These are phyloP conservation scores for Glandiceps talaboti DNA, from an alignment of 53 echinoderm and acorn worm genomes.

Conservation along the genomic window DNA sequence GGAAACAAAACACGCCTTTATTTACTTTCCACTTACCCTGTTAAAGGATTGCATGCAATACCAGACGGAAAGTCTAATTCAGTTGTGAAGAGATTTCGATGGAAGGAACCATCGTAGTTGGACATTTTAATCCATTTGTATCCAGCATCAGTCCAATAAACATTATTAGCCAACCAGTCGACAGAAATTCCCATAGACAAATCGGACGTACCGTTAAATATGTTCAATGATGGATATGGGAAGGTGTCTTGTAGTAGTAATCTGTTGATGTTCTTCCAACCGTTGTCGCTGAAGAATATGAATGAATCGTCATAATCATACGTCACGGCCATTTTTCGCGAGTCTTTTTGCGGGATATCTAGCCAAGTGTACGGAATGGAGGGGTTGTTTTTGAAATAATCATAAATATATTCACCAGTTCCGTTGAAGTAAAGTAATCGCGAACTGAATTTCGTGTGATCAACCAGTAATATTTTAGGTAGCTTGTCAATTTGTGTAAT, in stretches of 20 bases:
- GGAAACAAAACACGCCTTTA: no score
- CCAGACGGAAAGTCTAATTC: conserved; percentile 55
- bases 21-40: conserved; percentile 66
- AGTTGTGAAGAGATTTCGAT: conserved; percentile 21
- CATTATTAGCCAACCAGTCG: conserved; percentile 62
- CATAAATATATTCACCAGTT: no score
- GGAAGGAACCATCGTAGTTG: conserved; percentile 30
- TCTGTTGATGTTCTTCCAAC: conserved; percentile 26
- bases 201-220: conserved; percentile 40
- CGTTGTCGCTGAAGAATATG: conserved; percentile 47
- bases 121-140: conserved; percentile 79
- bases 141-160: conserved; percentile 56
- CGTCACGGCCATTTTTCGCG: conserved; percentile 38
- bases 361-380: no score
- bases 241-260: conserved; percentile 32
- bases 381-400: no score
- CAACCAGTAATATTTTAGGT: no score
- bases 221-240: conserved; percentile 8
- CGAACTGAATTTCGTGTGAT: no score
- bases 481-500: no score
- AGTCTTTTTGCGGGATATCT: no score
- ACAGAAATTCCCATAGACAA: conserved; percentile 39
- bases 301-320: conserved; percentile 31
- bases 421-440: no score
- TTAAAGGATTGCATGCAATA: conserved; percentile 50